Evolutionary conservation across 2,113 vertebrate genomes (phyloP), one percentile per base, ranked within the genome.

Genomic region (Sinosuthora webbiana): DNA sequence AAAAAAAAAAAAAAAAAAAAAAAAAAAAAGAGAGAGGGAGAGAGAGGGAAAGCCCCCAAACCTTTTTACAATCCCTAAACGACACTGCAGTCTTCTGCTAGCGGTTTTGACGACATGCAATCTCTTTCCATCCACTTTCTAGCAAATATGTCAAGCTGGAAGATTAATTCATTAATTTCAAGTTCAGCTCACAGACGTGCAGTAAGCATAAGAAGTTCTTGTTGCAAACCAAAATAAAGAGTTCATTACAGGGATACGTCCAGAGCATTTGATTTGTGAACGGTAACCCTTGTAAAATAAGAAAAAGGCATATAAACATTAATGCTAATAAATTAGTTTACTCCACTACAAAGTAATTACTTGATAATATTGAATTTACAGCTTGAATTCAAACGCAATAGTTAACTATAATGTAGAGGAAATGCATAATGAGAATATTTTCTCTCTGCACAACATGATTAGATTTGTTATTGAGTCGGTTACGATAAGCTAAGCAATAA

Each of bases 271-370:
- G 98, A 98, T 98, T 98, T 98, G 97, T 97, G 97, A 97, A 97
- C 73, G 73, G 91, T 95, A 96, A 96, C 89, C 96, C 98, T 97
- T 97, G 97, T 97, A 95, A 97, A 97, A 89, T 80, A 96, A 92
- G 88, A 89, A 95, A 91, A 95, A 98, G 91, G 95, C 97, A 97
- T 96, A 98, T 97, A 98, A 98, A 98, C 97, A 98, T 96, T 96
- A 97, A 98, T 94, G 97, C 96, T 97, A 98, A 98, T 98, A 98
- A 98, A 98, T 98, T 98, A 98, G 97, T 98, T 97, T 97, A 97
- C 97, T 98, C 96, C 96, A 81, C 94, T 97, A 89, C 97, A 97
- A 96, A 98, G 96, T 97, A 97, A 98, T 98, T 98, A 98, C 95
- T 97, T 50, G 81, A 97, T 98, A 98, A 98, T 98, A 97, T 91